Evolutionary conservation across 2,888 invertebrate genomes (phyloP), one percentile per base, ranked within the genome.

Genomic region (Dolichopus griseipennis): DNA sequence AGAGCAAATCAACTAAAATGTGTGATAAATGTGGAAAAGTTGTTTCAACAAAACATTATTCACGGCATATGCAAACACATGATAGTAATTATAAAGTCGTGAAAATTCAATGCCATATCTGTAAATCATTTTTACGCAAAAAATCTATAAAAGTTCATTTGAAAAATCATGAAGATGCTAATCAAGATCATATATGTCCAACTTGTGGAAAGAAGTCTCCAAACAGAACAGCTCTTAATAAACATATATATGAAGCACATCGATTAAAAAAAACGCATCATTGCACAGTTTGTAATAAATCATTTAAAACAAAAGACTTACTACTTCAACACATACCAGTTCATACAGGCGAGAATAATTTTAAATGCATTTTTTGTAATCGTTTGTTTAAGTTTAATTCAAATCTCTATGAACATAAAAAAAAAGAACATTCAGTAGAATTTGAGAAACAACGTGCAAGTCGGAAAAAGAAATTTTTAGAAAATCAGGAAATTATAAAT

Each of bases 11-110:
- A 61, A 76, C 77, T 5, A 78, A 80, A 72, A 76, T 80, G 33
- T 81, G 80, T 68, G 79, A 81, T 72, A 79, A 80, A 15, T 81
- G 80, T 62, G 80, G 79, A 4, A 76, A 76, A 15, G 75, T 78
- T 0, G 76, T 77, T 18, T 27, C 33, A n/a, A 27, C 64, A 37
- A 37, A 64, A 2, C 9, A 20, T 5, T 80, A 79, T 66, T 76
- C 77, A 65, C 77, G 77, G 1, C 79, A 80, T 71, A 78, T 78
- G 52, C 67, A 76, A 63, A 77, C 77, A 69, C 80, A 81, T 65
- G 75, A 37, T 37, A 37, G 37, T 37, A 37, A 52, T 52, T 52
- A 76, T 0, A 78, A 77, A 15, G 75, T 78, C 0, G 76, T 73
- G 7, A 78, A 78, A 68, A 75, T 80, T 3, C 78, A 80, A 72